Base-by-base conservation (phyloP, 92 coral and sea anemone genomes). In the Actinernus sp. region DNA sequence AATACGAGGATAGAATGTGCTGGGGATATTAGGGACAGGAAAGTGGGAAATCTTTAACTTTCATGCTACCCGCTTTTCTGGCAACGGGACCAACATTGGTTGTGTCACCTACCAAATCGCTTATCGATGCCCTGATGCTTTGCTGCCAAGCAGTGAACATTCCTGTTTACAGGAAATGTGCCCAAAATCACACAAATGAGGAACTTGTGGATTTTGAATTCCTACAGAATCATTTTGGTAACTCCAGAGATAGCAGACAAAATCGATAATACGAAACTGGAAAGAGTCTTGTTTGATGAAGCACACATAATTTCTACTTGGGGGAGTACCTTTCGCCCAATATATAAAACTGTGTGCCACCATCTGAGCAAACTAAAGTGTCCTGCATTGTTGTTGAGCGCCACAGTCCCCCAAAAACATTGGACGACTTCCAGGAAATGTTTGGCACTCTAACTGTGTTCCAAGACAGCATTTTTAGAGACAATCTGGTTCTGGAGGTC, bases 241-340 rank as follows among this genome's bases (percentile, higher is more conserved):
- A 61, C 68, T 8, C 68, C 68, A 36, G 68, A 61, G 41, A 2
- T 58, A 12, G 11, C 46, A 8, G 9, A 9, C n/a, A 13, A 20
- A 2, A 31, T 20, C 28, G 20, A 3, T 16, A 14, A 49, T 4
- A 31, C 14, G 25, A 21, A 14, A 14, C 55, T 49, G 9, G 55
- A 49, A 22, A 49, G 26, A 49, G 25, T 82, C 33, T 82, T 73
- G 1, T 38, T 82, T 7, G 72, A 73, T 27, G 88, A 82, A 26
- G 36, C 74, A n/a, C 88, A 73, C 50, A 73, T 72, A 16, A 28
- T 73, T 8, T 50, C 48, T 5, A 61, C 55, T 28, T 73, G 81
- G 73, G 83, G 89, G 10, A 57, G 41, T 49, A 53, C 66, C 48
- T 82, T 82, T 51, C 32, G 76, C 2, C 82, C 82, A 18, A 61